Base-by-base conservation (phyloP, 1,140 invertebrate species). In the Saccostrea echinata region DNA sequence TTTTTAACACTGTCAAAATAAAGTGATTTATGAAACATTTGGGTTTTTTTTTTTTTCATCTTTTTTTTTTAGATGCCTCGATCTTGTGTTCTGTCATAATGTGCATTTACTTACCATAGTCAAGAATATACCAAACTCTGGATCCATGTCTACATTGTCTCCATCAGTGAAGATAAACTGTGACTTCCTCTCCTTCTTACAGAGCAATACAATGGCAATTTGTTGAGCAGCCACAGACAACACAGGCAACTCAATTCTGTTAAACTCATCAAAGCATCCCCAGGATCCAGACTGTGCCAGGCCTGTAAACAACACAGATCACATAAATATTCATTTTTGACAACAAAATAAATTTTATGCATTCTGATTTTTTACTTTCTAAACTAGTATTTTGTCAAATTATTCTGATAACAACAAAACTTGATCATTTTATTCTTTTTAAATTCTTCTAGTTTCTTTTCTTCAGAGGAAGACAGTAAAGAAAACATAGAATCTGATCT, bases 191-290 rank as follows among this genome's bases (percentile, higher is more conserved):
- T 99, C 98, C 94, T 99, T 98, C 93, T 98, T 98, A 92, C 98
- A 98, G n/a, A 97, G 97, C 0, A 98, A 96, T 27, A 99, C 96
- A 30, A 99, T 98, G 27, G 98, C 98, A 12, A 98, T 98, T 87
- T 99, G 98, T 95, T 99, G 98, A 35, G 98, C 98, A 12, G 98
- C 98, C 12, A 99, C 98, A 0, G 98, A 99, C 8, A 99, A 94
- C 11, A 99, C 98, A 0, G 98, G 98, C 61, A 99, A 95, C 94
- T 99, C 98, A 86, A 99, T 99, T 80, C 98, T 96, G 93, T 99
- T 99, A 95, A 99, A 99, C 92, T 99, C 98, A 92, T 98, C 98
- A 94, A 98, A 98, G 93, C 98, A 99, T 11, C 98, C 98, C 98
- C 98, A 99, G 0, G 98, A 97, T 3, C 98, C 98, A 43, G 98